A percentile compares a stretch with the other conserved stretches of the same genome.
These are phyloP conservation scores for Ailurus styani DNA, from an alignment of 2,113 vertebrate species.

Conservation along the genomic window DNA sequence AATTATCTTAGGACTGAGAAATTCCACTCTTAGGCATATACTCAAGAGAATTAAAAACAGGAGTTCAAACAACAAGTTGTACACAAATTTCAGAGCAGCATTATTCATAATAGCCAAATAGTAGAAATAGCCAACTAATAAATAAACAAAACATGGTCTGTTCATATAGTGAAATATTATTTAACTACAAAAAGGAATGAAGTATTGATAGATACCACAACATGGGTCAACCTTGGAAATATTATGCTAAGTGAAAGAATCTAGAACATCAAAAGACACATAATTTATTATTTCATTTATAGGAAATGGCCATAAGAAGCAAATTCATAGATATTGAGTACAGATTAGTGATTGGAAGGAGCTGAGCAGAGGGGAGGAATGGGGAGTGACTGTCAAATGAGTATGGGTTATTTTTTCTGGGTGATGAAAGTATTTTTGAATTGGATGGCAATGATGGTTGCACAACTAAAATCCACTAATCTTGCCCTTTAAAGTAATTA, in stretches of 20 bases:
- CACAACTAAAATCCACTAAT: not conserved
- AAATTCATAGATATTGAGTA: not conserved
- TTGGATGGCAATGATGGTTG: not conserved
- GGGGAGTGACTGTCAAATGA: not conserved
- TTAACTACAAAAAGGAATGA: not conserved
- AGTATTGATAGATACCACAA: not conserved
- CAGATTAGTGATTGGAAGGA: not conserved
- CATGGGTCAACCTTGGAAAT: not conserved
- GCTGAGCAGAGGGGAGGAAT: not conserved
- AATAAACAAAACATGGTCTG: not conserved
- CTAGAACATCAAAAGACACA: not conserved
- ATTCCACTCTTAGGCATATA: not conserved
- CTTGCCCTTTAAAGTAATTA: not conserved
- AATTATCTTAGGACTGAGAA: not conserved
- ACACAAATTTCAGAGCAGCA: not conserved
- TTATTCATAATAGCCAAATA: not conserved
- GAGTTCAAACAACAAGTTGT: not conserved
- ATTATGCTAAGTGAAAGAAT: not conserved
- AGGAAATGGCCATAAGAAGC: not conserved
- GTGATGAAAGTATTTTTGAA: not conserved
- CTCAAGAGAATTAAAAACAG: not conserved
- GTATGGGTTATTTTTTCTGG: not conserved
- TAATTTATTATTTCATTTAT: not conserved
- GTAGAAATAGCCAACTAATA: not conserved
- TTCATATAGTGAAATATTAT: not conserved